Evolutionary conservation across 2,888 invertebrate species (phyloP).

Genomic region (Celastrina argiolus): DNA sequence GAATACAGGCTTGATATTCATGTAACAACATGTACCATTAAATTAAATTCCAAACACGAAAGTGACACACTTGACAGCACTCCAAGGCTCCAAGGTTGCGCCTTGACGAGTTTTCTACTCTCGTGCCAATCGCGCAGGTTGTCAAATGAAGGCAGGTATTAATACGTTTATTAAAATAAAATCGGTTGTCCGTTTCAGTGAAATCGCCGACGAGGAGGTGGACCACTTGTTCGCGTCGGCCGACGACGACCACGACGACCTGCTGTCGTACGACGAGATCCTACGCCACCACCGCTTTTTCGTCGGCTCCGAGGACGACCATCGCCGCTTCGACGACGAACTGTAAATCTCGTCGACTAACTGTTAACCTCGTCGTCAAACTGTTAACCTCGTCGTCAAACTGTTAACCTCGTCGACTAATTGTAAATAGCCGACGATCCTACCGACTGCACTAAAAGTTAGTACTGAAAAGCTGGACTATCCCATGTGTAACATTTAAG

Average conservation of each 20-base stretch:
- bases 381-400: neutral
- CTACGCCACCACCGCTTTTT: constrained; percentile 90
- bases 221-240: constrained; percentile 91
- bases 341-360: constrained; percentile 65
- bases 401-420: neutral
- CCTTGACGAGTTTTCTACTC: no score
- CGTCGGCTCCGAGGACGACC: constrained; percentile 95
- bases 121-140: no score
- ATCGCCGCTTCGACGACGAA: constrained; percentile 91
- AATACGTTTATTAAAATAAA: no score
- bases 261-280: constrained; percentile 88
- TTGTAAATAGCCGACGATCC: neutral
- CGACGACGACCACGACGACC: constrained; percentile 90
- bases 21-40: no score
- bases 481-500: neutral
- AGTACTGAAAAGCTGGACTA: neutral
- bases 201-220: constrained; percentile 93
- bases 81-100: no score
- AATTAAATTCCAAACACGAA: no score
- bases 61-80: no score
- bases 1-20: no score
- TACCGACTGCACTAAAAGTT: neutral
- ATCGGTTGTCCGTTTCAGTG: constrained; percentile 65
- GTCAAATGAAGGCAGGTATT: no score
- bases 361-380: neutral